A percentile compares a stretch with the other conserved stretches of the same genome.
These are phyloP conservation scores for Acrocera orbiculus DNA, from an alignment of 2,888 invertebrate genomes.

Conservation along the genomic window DNA sequence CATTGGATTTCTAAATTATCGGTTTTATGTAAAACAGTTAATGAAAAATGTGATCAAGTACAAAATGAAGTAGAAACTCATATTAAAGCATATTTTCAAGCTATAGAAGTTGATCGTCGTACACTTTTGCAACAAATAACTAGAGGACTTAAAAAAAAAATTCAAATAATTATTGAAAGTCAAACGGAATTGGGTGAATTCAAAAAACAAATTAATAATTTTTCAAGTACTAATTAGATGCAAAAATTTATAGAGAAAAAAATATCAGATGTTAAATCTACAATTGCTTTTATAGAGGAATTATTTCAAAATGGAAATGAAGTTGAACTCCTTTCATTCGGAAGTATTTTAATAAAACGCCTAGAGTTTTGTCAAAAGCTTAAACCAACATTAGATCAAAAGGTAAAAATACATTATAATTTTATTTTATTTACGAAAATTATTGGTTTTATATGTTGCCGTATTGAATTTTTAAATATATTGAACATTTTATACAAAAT, in stretches of 20 bases:
- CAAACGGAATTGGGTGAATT: constrained; percentile 31
- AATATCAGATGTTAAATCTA: constrained; percentile 38
- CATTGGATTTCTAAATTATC: constrained; percentile 37
- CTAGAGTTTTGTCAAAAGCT: constrained; percentile 43
- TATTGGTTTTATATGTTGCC: too few species aligned
- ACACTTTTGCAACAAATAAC: constrained; percentile 34
- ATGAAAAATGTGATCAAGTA: constrained; percentile 25
- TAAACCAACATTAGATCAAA: constrained; percentile 31
- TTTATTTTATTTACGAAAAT: too few species aligned
- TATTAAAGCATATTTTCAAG: constrained; percentile 44
- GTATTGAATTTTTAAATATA: too few species aligned
- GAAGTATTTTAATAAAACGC: constrained; percentile 44
- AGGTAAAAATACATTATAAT: constrained; percentile 16
- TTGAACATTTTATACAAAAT: too few species aligned
- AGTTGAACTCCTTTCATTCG: constrained; percentile 51
- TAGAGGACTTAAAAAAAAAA: constrained; percentile 26
- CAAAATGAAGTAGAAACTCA: constrained; percentile 45
- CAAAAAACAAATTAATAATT: too few species aligned
- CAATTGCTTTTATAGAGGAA: constrained; percentile 47
- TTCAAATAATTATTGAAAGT: constrained; percentile 37
- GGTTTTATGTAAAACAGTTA: constrained; percentile 23
- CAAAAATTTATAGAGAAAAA: constrained; percentile 37
- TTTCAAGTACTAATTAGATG: too few species aligned
- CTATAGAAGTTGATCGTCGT: constrained; percentile 41
- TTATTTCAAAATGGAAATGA: constrained; percentile 46